These are phyloP conservation scores for Elmis aenea DNA, from an alignment of 2,888 invertebrate species.

Conservation along the genomic window DNA sequence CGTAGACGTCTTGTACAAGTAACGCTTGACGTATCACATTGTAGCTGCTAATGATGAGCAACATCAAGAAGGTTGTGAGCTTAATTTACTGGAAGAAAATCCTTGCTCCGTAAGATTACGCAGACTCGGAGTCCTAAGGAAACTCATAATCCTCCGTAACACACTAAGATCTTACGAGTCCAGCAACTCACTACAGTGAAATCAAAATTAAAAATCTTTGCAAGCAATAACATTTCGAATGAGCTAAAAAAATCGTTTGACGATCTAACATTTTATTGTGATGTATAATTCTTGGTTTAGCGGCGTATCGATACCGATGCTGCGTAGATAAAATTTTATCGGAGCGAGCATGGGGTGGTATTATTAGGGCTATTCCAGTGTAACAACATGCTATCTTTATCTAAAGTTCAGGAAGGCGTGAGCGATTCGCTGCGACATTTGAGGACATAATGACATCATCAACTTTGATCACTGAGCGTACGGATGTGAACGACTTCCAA, in stretches of 20 bases:
- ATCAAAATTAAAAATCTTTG: too few species aligned
- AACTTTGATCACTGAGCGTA: slow-evolving; percentile 33
- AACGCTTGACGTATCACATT: slow-evolving; percentile 15
- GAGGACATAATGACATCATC: slow-evolving; percentile 36
- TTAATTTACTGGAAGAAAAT: slow-evolving; percentile 20
- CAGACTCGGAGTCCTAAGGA: too few species aligned
- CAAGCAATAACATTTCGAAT: too few species aligned
- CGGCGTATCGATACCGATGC: too few species aligned
- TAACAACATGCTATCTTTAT: slow-evolving; percentile 20
- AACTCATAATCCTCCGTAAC: too few species aligned
- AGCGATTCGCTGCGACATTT: slow-evolving; percentile 26
- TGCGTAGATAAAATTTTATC: too few species aligned
- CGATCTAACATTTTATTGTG: too few species aligned
- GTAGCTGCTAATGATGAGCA: slow-evolving; percentile 21
- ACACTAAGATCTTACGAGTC: too few species aligned
- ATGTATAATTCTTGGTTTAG: too few species aligned
- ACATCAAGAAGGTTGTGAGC: slow-evolving; percentile 15
- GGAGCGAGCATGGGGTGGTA: slow-evolving; percentile 5
- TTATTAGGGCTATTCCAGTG: slow-evolving; percentile 8
- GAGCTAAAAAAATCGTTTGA: too few species aligned
- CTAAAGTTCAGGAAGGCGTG: slow-evolving; percentile 26
- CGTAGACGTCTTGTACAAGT: slow-evolving; percentile 1
- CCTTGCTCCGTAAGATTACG: slow-evolving; percentile 6
- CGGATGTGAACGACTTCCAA: slow-evolving; percentile 17
- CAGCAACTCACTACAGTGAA: too few species aligned